These are phyloP conservation scores for Orthosia incerta DNA, from an alignment of 2,888 invertebrate genomes.

Conservation along the genomic window DNA sequence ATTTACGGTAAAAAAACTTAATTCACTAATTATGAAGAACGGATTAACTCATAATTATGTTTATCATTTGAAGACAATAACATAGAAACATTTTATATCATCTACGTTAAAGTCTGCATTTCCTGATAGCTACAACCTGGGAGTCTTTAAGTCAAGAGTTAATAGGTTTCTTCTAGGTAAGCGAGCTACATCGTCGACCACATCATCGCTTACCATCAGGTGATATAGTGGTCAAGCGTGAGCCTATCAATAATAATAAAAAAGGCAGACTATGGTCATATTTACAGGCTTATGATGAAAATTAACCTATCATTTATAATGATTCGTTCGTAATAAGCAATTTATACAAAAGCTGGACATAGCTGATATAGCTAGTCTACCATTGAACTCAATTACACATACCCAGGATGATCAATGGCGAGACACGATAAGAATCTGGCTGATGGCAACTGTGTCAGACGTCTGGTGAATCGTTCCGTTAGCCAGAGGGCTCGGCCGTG, in stretches of 20 bases:
- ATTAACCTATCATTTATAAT: neutral
- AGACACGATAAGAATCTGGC: constrained; percentile 14
- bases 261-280: neutral
- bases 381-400: neutral
- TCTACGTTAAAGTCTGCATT: neutral
- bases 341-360: neutral
- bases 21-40: neutral
- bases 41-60: neutral
- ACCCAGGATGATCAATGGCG: neutral
- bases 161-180: too few relatives aligned
- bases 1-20: too few relatives aligned
- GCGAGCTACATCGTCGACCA: too few relatives aligned
- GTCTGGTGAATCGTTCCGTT: constrained; percentile 50
- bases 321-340: neutral
- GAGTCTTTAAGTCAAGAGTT: too few relatives aligned
- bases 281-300: neutral
- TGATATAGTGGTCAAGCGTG: too few relatives aligned
- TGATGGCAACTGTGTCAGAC: constrained; percentile 27
- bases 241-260: too few relatives aligned
- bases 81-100: neutral
- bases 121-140: too few relatives aligned
- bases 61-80: neutral
- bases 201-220: too few relatives aligned
- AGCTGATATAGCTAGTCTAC: neutral
- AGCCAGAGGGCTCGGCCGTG: constrained; percentile 42